phyloP scores from a whole-genome alignment of 2,888 invertebrate genomes.

The Meghimatium bilineatum region DNA sequence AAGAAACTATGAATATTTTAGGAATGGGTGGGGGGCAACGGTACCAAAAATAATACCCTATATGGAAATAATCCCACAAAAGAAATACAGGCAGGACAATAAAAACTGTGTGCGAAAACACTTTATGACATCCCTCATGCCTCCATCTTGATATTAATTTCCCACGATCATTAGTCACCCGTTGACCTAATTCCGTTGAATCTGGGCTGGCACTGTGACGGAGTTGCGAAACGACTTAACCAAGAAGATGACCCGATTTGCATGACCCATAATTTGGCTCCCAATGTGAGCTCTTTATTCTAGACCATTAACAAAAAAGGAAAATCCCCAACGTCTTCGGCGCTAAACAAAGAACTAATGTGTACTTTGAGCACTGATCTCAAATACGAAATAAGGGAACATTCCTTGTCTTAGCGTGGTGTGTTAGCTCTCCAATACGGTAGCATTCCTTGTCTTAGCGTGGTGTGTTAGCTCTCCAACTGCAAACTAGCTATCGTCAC shows the following conservation, averaged over 20 bases:
- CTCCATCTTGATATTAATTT: not conserved
- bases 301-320: not conserved
- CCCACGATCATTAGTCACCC: not conserved
- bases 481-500: too few species aligned
- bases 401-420: not conserved
- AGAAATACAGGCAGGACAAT: not conserved
- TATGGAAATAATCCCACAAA: not conserved
- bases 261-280: not conserved
- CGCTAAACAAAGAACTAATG: not conserved
- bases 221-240: not conserved
- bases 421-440: not conserved
- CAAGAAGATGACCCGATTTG: not conserved
- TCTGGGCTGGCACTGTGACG: not conserved
- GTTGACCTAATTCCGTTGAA: not conserved
- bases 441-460: not conserved
- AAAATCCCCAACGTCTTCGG: not conserved
- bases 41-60: too few species aligned
- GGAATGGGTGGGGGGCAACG: too few species aligned
- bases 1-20: too few species aligned
- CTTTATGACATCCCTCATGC: not conserved
- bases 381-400: not conserved
- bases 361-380: not conserved
- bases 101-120: not conserved
- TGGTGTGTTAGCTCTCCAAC: not conserved
- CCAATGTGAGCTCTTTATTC: not conserved